Percentiles rank a stretch among this genome's conserved stretches.
Conservation (phyloP, 2,113 vertebrate species). For the Prolemur simus region DNA sequence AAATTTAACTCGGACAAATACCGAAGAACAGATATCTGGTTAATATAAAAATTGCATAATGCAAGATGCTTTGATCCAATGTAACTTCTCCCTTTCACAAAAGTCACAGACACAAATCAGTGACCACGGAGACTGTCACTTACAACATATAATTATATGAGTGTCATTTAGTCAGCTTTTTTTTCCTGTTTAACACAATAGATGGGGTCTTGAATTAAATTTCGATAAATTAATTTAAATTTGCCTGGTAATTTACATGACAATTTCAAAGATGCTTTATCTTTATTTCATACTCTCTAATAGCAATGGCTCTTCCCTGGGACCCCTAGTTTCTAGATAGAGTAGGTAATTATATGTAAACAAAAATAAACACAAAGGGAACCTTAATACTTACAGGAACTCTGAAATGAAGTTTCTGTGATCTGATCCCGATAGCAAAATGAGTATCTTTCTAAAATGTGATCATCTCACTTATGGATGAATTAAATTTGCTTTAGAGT, state of each 20-base stretch:
- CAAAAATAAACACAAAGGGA: background rate
- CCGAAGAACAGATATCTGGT: background rate
- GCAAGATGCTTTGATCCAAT: constrained; percentile 11
- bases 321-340: background rate
- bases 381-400: background rate
- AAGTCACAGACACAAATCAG: background rate
- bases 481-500: background rate
- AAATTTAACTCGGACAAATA: constrained; percentile 42
- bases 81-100: constrained; percentile 24
- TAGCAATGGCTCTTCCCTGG: background rate
- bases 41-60: constrained; percentile 48
- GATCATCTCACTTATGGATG: background rate
- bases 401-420: constrained; percentile 4
- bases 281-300: background rate
- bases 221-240: background rate
- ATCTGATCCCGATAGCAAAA: background rate
- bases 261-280: background rate
- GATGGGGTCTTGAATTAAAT: background rate
- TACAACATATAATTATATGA: background rate
- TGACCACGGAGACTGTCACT: background rate
- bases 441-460: background rate
- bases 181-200: background rate
- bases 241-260: background rate
- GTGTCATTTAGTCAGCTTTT: background rate
- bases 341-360: constrained; percentile 18